Conservation (phyloP, 2,113 vertebrate species). For the Hemicordylus capensis region DNA sequence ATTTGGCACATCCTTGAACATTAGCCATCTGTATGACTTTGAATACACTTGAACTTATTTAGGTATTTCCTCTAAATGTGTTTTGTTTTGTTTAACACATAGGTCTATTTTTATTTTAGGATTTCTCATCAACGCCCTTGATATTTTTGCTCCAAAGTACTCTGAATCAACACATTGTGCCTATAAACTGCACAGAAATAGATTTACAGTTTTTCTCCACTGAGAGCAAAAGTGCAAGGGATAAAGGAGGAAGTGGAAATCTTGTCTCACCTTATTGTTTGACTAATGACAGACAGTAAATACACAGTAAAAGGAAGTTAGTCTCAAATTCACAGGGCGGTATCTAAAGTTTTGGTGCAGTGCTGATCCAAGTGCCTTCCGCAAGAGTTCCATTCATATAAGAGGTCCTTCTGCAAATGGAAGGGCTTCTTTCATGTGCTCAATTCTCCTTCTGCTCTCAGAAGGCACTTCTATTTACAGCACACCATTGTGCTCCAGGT, state of each 20-base stretch:
- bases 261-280: constrained; percentile 3
- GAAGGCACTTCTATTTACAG: too few species aligned
- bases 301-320: neutral
- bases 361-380: too few species aligned
- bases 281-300: constrained; percentile 34
- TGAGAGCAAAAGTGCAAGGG: neutral
- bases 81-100: too few species aligned
- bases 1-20: neutral
- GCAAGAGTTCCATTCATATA: too few species aligned
- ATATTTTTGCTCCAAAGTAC: fast-evolving
- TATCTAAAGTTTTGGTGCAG: too few species aligned
- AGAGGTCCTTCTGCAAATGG: too few species aligned
- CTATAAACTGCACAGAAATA: neutral
- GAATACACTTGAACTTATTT: neutral
- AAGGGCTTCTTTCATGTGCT: too few species aligned
- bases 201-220: neutral
- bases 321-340: constrained; percentile 23
- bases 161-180: neutral
- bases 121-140: neutral
- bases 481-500: too few species aligned
- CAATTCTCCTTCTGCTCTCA: too few species aligned
- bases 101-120: constrained; percentile 1
- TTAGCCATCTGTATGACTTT: fast-evolving
- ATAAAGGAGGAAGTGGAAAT: constrained; percentile 1
- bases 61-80: constrained; percentile 3